Percentiles rank a stretch among this genome's conserved stretches.
phyloP scores from a whole-genome alignment of 2,113 vertebrate genomes.

The Gavialis gangeticus region DNA sequence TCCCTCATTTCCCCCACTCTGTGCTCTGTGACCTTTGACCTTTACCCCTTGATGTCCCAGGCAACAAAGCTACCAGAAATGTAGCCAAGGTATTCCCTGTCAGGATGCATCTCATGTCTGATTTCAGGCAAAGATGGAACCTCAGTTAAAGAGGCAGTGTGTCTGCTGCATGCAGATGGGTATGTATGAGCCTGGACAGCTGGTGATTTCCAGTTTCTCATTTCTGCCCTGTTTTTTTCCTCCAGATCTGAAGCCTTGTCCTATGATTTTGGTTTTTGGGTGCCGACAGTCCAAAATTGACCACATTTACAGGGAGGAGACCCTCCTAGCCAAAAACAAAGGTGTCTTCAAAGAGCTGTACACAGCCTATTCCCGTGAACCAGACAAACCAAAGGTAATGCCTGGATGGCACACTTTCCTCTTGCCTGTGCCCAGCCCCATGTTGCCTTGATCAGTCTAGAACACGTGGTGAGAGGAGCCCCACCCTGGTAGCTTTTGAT shows the following conservation, averaged over 20 bases:
- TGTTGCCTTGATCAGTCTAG: fast-evolving
- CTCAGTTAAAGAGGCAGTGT: neutral
- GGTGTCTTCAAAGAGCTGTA: slow-evolving; percentile 94
- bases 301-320: slow-evolving; percentile 97
- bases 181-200: fast-evolving
- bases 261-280: slow-evolving; percentile 96
- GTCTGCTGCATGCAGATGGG: neutral
- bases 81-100: too few species aligned
- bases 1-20: neutral
- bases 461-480: neutral
- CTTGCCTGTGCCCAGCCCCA: fast-evolving
- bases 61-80: neutral
- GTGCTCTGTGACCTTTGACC: neutral
- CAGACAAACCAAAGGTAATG: slow-evolving; percentile 95
- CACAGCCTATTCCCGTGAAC: slow-evolving; percentile 96
- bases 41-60: neutral
- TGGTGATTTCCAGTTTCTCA: fast-evolving
- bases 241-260: slow-evolving; percentile 89
- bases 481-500: neutral
- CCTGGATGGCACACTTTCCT: fast-evolving
- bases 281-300: slow-evolving; percentile 96
- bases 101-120: neutral
- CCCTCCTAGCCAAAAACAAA: slow-evolving; percentile 91
- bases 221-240: fast-evolving
- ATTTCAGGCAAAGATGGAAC: neutral